Conservation (phyloP, 2,113 vertebrate genomes). For the Heterochromis multidens region DNA sequence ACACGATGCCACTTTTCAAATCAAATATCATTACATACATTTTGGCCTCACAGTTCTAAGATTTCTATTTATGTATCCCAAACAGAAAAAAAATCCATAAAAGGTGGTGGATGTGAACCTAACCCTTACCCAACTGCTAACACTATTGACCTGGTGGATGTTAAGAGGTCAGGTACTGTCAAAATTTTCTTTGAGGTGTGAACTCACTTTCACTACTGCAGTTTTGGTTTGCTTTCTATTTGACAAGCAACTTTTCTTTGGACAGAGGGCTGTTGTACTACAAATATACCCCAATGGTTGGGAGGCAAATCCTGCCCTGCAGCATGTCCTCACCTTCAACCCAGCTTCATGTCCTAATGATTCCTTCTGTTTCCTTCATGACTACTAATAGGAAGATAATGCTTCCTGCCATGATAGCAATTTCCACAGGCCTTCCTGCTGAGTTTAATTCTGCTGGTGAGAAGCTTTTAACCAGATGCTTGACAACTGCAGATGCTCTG, state of each 20-base stretch:
- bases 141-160: not conserved
- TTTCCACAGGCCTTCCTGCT: constrained; percentile 48
- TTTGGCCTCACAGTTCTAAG: not conserved
- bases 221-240: not conserved
- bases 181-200: not conserved
- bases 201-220: not conserved
- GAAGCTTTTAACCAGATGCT: constrained; percentile 50
- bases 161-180: not conserved
- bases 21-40: not conserved
- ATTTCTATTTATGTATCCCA: not conserved
- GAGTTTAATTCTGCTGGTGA: constrained; percentile 32
- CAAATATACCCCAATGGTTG: not conserved
- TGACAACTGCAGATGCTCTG: constrained; percentile 15
- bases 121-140: not conserved
- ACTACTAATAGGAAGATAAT: constrained; percentile 37
- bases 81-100: not conserved
- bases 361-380: constrained; percentile 19
- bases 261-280: not conserved
- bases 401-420: constrained; percentile 11
- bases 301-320: constrained; percentile 22
- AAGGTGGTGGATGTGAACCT: not conserved
- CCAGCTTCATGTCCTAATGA: constrained; percentile 20
- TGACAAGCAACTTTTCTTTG: not conserved
- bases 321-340: not conserved
- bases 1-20: not conserved